Evolutionary conservation across 1,140 invertebrate species (phyloP).

Genomic region (Heliconius congener): DNA sequence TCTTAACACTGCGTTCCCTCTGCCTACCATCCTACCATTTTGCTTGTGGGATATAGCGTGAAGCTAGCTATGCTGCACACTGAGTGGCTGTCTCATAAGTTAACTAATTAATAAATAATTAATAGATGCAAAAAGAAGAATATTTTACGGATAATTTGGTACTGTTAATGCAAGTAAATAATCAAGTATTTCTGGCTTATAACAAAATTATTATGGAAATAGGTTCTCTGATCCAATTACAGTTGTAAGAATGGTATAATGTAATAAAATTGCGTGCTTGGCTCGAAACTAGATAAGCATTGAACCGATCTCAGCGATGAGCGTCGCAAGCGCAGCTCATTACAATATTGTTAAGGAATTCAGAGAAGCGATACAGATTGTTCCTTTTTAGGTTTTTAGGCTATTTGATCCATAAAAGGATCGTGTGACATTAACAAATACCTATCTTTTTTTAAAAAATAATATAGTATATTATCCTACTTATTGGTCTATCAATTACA

Average conservation of each 20-base stretch:
- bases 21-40: too few species aligned
- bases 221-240: slow-evolving; percentile 32
- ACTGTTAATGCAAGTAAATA: slow-evolving; percentile 1
- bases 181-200: slow-evolving; percentile 20
- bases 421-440: background rate
- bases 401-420: background rate
- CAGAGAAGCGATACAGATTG: background rate
- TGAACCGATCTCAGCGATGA: slow-evolving; percentile 30
- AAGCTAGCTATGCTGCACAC: too few species aligned
- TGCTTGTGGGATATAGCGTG: too few species aligned
- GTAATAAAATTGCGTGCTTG: slow-evolving; percentile 36
- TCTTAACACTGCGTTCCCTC: too few species aligned
- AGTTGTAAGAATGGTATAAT: slow-evolving; percentile 27
- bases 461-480: too few species aligned
- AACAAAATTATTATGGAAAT: slow-evolving; percentile 33
- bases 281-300: slow-evolving; percentile 31
- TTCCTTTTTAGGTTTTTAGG: background rate
- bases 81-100: background rate
- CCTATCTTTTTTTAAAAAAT: too few species aligned
- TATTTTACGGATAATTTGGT: background rate
- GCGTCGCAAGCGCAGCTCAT: slow-evolving; percentile 24
- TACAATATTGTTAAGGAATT: slow-evolving; percentile 12
- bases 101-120: background rate
- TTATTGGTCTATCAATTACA: too few species aligned
- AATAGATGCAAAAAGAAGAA: background rate